These are phyloP conservation scores for Catharus bicknelli DNA, from an alignment of 2,113 vertebrate species.

Conservation along the genomic window DNA sequence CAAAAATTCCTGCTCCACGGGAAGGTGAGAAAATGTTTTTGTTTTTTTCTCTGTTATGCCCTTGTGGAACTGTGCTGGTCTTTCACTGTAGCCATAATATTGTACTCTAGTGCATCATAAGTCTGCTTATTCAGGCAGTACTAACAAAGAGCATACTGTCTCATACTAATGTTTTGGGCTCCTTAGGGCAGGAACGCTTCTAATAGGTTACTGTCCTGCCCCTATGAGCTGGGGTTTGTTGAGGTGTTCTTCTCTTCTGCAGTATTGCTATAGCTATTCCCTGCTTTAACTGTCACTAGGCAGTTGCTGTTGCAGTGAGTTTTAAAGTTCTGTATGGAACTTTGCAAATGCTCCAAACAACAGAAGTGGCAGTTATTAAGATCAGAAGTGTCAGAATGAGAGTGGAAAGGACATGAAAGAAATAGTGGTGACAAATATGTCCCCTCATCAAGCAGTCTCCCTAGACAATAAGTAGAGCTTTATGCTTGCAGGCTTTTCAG, in stretches of 20 bases:
- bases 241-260: background rate
- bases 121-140: background rate
- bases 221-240: background rate
- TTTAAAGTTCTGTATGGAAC: background rate
- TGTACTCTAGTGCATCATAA: background rate
- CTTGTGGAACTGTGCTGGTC: background rate
- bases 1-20: slow-evolving; percentile 78
- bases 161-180: background rate
- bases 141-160: background rate
- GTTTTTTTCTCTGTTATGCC: background rate
- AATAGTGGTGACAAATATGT: background rate
- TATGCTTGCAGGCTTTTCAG: background rate
- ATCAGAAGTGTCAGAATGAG: background rate
- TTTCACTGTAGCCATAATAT: background rate
- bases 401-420: background rate
- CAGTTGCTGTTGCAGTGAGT: background rate
- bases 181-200: background rate
- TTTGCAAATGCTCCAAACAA: background rate
- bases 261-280: background rate
- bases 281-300: background rate
- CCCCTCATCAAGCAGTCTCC: background rate
- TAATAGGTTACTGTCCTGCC: background rate
- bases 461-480: background rate
- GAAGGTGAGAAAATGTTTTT: slow-evolving; percentile 66
- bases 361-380: background rate